Percentiles rank a stretch among this genome's conserved stretches.
Evolutionary conservation across 2,113 vertebrate species (phyloP).

Genomic region (Hyperoodon ampullatus): DNA sequence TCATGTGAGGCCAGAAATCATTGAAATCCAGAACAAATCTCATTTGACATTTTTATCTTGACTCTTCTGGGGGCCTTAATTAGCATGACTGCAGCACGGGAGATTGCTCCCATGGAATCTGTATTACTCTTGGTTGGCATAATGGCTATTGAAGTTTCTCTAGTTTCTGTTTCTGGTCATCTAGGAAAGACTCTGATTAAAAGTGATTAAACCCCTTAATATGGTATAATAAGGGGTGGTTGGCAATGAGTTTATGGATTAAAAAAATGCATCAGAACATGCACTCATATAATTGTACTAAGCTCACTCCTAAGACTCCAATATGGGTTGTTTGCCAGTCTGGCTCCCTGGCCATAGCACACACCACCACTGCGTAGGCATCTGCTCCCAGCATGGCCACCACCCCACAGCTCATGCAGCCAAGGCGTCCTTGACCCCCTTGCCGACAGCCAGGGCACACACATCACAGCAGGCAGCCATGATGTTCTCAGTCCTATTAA

Average conservation of each 20-base stretch:
- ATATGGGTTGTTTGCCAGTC: fast-evolving
- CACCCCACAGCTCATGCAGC: background rate
- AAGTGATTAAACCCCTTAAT: constrained; percentile 80
- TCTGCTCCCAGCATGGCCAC: background rate
- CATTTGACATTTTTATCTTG: constrained; percentile 79
- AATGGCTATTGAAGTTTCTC: constrained; percentile 77
- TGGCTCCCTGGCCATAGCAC: too few species aligned
- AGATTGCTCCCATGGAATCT: constrained; percentile 64
- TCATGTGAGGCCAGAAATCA: constrained; percentile 76
- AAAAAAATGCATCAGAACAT: background rate
- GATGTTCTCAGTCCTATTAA: background rate
- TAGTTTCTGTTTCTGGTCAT: constrained; percentile 81
- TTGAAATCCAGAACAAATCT: constrained; percentile 80
- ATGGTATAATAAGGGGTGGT: constrained; percentile 51
- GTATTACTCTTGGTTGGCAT: constrained; percentile 75
- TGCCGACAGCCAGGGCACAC: background rate
- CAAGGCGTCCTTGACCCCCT: background rate
- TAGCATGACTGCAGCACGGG: constrained; percentile 76
- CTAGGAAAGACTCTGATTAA: constrained; percentile 81
- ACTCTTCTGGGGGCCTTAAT: constrained; percentile 85
- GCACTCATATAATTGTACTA: background rate
- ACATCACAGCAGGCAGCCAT: background rate
- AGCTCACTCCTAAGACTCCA: background rate
- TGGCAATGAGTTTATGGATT: constrained; percentile 6
- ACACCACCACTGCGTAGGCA: background rate